Percentiles rank a stretch among this genome's conserved stretches.
These are phyloP conservation scores for Amniataba percoides DNA, from an alignment of 2,797 vertebrate genomes.

Conservation along the genomic window DNA sequence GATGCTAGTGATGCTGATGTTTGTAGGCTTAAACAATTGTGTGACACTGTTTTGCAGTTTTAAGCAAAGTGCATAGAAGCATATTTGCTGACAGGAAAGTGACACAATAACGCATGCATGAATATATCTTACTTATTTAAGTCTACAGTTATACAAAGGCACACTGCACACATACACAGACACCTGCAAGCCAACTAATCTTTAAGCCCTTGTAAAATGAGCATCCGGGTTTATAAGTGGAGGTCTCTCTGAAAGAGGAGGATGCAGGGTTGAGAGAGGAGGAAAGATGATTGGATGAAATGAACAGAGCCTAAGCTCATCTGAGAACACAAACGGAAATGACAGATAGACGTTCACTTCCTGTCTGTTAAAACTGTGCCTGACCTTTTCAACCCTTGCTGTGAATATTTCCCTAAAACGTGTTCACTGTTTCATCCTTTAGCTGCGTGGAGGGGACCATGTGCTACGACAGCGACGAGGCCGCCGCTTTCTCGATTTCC, in stretches of 20 bases:
- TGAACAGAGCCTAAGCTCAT: conserved; percentile 24
- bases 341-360: conserved; percentile 15
- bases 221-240: neutral
- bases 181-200: conserved; percentile 56
- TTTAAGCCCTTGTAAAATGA: conserved; percentile 28
- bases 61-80: neutral
- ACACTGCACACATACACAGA: conserved; percentile 12
- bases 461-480: conserved; percentile 95
- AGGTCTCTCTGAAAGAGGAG: conserved; percentile 5
- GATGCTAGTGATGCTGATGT: conserved; percentile 25
- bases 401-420: conserved; percentile 12
- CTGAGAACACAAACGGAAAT: conserved; percentile 40
- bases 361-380: neutral
- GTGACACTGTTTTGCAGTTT: conserved; percentile 6
- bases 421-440: conserved; percentile 3
- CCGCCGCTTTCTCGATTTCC: conserved; percentile 92
- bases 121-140: neutral
- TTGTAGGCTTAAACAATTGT: conserved; percentile 31
- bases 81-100: conserved; percentile 10
- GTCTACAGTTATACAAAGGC: neutral
- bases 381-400: neutral
- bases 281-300: conserved; percentile 13
- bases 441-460: conserved; percentile 90
- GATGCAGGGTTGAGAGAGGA: neutral
- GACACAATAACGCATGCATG: conserved; percentile 15